Percentiles rank a stretch among this genome's conserved stretches.
Conservation (phyloP, 2,113 vertebrate genomes). For the Herpetotheres cachinnans region DNA sequence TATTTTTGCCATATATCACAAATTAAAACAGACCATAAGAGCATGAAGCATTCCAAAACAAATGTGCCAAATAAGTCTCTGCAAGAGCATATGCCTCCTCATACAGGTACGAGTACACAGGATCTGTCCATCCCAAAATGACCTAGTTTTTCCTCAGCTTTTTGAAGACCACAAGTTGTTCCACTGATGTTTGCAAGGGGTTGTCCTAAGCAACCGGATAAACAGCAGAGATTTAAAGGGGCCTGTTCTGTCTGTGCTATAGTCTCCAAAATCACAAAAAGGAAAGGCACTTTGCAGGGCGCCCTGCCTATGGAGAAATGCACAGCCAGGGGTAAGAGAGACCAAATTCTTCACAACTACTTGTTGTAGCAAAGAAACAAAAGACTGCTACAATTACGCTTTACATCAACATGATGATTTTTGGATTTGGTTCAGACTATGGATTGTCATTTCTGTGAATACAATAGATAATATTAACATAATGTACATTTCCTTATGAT, state of each 20-base stretch:
- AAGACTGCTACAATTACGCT: background rate
- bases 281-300: background rate
- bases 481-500: background rate
- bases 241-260: background rate
- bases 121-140: background rate
- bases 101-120: background rate
- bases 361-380: background rate
- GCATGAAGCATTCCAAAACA: background rate
- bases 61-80: background rate
- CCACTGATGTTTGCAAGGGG: background rate
- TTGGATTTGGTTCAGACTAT: background rate
- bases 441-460: background rate
- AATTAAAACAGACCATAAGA: background rate
- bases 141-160: background rate
- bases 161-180: background rate
- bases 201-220: constrained; percentile 34
- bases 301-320: background rate
- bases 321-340: background rate
- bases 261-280: background rate
- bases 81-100: background rate
- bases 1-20: background rate
- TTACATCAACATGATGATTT: background rate
- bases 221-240: constrained; percentile 11
- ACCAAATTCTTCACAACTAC: background rate
- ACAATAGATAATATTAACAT: background rate